Base-by-base conservation (phyloP, 2,797 vertebrate species). In the Chelon labrosus region DNA sequence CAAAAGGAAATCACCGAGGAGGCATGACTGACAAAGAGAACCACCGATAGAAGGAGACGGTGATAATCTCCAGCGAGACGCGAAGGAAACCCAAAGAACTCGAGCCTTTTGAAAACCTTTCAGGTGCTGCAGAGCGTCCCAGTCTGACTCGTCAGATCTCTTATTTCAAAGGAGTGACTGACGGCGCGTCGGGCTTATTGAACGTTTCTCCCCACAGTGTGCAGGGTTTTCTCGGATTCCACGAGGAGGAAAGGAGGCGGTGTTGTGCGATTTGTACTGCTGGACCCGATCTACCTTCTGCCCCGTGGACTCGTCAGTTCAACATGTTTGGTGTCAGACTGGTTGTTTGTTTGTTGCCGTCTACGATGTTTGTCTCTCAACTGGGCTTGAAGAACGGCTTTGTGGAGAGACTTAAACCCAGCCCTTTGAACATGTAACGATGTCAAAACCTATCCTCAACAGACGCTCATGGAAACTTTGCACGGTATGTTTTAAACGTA, bases 91-190 rank as follows among this genome's bases (percentile, higher is more conserved):
- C 70, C 22, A 39, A 68, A 72, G 70, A 65, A 59, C 11, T 0
- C 12, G 10, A 67, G 54, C 59, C 52, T 79, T 50, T 74, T 41
- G 62, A 69, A 67, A 68, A 22, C 57, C 46, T 20, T 51, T 50
- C 65, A 46, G 35, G 44, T 63, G 53, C 70, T 11, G 41, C 46
- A 6, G 31, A 61, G 17, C 10, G 13, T 22, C 65, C 11, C 63
- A 56, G 0, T 17, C 51, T 25, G 70, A 61, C 51, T 66, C 19
- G 17, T 63, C 71, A 79, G 67, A 79, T 84, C 70, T 86, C 35
- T 27, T 42, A 42, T 61, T 74, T 81, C 47, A 80, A 82, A 63
- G n/a, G 52, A 35, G 39, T 20, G 13, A 51, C 64, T 58, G 79
- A 67, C 0, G 58, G 47, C 55, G 54, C n/a, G 65, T 17, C 49